Evolutionary conservation across 2,113 vertebrate species (phyloP).

Genomic region (Camelus bactrianus): DNA sequence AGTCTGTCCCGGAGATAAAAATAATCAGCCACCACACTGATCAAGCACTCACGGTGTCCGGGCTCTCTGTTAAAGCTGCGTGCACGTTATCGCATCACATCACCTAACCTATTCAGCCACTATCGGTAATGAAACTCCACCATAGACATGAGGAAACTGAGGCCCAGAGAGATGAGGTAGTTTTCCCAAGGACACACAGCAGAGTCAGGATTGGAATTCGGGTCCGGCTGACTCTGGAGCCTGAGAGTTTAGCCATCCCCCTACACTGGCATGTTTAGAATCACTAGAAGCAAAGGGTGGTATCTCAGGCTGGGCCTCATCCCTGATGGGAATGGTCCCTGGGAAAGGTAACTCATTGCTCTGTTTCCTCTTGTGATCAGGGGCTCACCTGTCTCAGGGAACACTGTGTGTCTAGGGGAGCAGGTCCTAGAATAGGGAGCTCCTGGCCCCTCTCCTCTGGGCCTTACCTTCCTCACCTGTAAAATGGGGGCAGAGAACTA

Average conservation of each 20-base stretch:
- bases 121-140: accelerated
- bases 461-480: neutral
- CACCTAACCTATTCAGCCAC: accelerated
- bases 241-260: neutral
- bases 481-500: neutral
- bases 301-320: neutral
- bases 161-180: neutral
- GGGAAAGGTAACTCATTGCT: neutral
- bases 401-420: neutral
- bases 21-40: accelerated
- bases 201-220: neutral
- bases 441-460: neutral
- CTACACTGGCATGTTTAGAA: neutral
- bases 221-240: neutral
- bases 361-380: neutral
- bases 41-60: accelerated
- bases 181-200: neutral
- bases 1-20: accelerated
- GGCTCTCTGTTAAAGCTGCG: neutral
- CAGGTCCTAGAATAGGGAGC: neutral
- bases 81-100: accelerated
- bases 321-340: neutral
- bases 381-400: neutral
- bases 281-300: no score
- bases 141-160: accelerated